Evolutionary conservation across 2,797 vertebrate species (phyloP).

Genomic region (Enoplosus armatus): DNA sequence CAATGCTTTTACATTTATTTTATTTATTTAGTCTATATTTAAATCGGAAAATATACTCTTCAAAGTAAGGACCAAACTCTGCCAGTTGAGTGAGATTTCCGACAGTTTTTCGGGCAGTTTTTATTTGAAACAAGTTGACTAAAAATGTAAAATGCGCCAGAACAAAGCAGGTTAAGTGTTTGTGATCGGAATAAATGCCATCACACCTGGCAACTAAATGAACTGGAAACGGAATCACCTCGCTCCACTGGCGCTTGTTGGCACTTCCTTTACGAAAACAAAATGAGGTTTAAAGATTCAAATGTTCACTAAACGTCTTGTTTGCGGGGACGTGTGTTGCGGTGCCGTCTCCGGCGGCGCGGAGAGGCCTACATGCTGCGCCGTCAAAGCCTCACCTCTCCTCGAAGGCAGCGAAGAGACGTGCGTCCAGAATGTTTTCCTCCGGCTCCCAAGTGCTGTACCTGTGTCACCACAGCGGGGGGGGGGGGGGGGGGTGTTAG

Average conservation of each 20-base stretch:
- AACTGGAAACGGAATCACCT: neutral
- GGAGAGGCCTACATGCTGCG: slow-evolving; percentile 71
- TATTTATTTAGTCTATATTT: neutral
- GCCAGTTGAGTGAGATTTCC: neutral
- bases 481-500: slow-evolving; percentile 6
- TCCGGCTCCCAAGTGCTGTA: slow-evolving; percentile 99
- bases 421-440: slow-evolving; percentile 96
- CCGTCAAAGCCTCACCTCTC: slow-evolving; percentile 90
- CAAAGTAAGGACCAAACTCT: neutral
- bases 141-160: neutral
- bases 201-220: neutral
- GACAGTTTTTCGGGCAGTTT: accelerated
- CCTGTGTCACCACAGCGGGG: slow-evolving; percentile 76
- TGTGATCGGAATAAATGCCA: neutral
- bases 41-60: neutral
- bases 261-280: neutral
- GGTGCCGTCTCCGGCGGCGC: too few relatives aligned
- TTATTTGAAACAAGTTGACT: neutral
- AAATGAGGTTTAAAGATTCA: neutral
- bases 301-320: neutral
- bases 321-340: too few relatives aligned
- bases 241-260: neutral
- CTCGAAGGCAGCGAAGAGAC: slow-evolving; percentile 95
- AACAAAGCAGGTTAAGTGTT: neutral
- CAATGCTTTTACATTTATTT: neutral